A percentile compares a stretch with the other conserved stretches of the same genome.
Conservation (phyloP, 1,140 invertebrate genomes). For the Drosophila kurseongensis region DNA sequence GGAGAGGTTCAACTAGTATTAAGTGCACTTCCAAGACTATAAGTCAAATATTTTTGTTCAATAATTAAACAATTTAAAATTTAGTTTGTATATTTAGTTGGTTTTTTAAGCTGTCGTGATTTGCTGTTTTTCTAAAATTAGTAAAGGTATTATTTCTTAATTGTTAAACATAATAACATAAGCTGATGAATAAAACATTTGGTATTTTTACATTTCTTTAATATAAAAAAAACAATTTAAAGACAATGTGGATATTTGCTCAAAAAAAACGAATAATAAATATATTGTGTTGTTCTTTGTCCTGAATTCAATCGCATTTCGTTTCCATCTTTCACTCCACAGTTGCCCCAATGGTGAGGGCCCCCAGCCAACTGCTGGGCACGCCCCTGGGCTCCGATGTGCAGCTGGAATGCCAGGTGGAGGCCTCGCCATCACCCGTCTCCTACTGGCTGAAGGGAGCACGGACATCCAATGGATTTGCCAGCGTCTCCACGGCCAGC, state of each 20-base stretch:
- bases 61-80: not conserved
- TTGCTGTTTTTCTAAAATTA: too few relatives aligned
- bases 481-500: constrained; percentile 72
- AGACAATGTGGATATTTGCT: not conserved
- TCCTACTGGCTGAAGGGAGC: constrained; percentile 93
- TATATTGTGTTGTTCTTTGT: not conserved
- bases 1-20: too few relatives aligned
- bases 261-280: not conserved
- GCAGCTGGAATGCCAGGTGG: constrained; percentile 92
- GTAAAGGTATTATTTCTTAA: too few relatives aligned
- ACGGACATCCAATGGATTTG: constrained; percentile 83
- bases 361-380: constrained; percentile 92
- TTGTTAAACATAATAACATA: too few relatives aligned
- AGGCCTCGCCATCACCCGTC: constrained; percentile 92
- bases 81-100: not conserved
- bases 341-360: constrained; percentile 93
- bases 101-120: too few relatives aligned
- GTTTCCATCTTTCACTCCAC: constrained; percentile 26
- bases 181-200: too few relatives aligned
- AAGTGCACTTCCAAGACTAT: too few relatives aligned
- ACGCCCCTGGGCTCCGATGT: constrained; percentile 92
- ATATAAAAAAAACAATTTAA: not conserved
- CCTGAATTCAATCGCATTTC: constrained; percentile 10
- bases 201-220: not conserved
- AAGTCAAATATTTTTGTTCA: not conserved